Evolutionary conservation across 92 coral and sea anemone genomes (phyloP).

Genomic region (Zoanthus gigantus): DNA sequence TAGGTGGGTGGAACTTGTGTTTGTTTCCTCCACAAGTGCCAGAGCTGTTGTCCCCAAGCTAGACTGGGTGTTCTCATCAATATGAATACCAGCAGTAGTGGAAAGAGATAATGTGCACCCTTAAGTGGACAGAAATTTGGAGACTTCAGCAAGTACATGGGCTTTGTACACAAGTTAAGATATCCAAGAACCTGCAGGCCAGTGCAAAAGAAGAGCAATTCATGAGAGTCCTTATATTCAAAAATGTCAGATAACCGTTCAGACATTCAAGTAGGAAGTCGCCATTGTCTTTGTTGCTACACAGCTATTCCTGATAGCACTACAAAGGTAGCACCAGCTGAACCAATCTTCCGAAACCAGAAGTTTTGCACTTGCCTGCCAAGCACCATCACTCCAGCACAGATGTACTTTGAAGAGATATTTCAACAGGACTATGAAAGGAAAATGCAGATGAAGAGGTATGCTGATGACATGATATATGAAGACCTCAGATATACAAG

Average conservation of each 20-base stretch:
- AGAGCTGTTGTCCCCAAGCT: conserved; percentile 37
- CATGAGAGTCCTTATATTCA: conserved; percentile 33
- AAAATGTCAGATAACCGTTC: conserved; percentile 20
- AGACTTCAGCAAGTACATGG: conserved; percentile 30
- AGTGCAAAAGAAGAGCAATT: conserved; percentile 45
- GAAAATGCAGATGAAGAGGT: conserved; percentile 11
- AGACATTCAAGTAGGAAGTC: conserved; percentile 36
- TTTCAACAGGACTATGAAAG: background rate
- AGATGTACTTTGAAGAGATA: background rate
- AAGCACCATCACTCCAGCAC: conserved; percentile 15
- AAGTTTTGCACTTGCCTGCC: conserved; percentile 45
- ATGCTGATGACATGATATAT: conserved; percentile 31
- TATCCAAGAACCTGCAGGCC: conserved; percentile 57
- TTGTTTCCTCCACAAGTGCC: conserved; percentile 42
- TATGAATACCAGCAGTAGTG: conserved; percentile 38
- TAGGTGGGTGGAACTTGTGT: too few species aligned
- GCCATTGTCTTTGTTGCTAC: conserved; percentile 2
- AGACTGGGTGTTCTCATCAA: conserved; percentile 36
- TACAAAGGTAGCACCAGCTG: conserved; percentile 34
- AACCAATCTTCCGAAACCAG: conserved; percentile 40
- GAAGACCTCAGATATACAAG: conserved; percentile 41
- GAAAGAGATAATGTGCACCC: conserved; percentile 4
- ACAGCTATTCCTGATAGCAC: conserved; percentile 19
- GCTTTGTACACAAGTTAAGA: conserved; percentile 23
- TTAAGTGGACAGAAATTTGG: conserved; percentile 48